phyloP scores from a whole-genome alignment of 2,888 invertebrate genomes.

The Lydus trimaculatus region DNA sequence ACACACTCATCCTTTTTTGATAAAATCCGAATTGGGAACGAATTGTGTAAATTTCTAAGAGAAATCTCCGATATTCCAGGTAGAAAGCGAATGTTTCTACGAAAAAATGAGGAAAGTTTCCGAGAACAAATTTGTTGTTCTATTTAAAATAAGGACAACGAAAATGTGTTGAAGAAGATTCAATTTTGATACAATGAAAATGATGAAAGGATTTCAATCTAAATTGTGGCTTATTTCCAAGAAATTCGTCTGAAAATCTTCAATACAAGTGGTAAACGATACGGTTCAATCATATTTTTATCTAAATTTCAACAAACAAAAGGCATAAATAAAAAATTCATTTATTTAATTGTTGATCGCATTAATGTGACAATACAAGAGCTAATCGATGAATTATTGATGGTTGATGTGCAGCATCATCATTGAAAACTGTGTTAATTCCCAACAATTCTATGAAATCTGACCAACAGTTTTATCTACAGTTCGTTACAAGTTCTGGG shows the following conservation, averaged over 20 bases:
- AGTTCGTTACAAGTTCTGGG: neutral
- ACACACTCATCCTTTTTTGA: neutral
- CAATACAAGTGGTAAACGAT: slow-evolving; percentile 31
- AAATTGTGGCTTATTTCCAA: slow-evolving; percentile 38
- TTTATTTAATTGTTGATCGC: too few species aligned
- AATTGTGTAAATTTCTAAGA: slow-evolving; percentile 22
- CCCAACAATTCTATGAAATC: slow-evolving; percentile 45
- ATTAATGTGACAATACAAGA: neutral
- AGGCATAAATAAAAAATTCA: too few species aligned
- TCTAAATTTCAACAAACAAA: neutral
- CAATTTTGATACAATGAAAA: neutral
- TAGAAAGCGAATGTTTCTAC: slow-evolving; percentile 28
- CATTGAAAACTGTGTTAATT: slow-evolving; percentile 28
- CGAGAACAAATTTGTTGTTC: slow-evolving; percentile 33
- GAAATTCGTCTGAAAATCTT: slow-evolving; percentile 45
- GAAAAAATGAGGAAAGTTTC: slow-evolving; percentile 35
- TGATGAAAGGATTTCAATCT: slow-evolving; percentile 40
- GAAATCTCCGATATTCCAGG: slow-evolving; percentile 19
- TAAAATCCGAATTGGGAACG: neutral
- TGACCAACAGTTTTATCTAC: slow-evolving; percentile 42
- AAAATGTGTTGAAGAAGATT: neutral
- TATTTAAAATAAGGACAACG: neutral
- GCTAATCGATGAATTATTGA: neutral
- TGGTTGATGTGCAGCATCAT: neutral
- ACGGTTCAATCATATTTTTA: slow-evolving; percentile 17